Evolutionary conservation across 2,888 invertebrate species (phyloP).

Genomic region (Lacanobia oleracea): DNA sequence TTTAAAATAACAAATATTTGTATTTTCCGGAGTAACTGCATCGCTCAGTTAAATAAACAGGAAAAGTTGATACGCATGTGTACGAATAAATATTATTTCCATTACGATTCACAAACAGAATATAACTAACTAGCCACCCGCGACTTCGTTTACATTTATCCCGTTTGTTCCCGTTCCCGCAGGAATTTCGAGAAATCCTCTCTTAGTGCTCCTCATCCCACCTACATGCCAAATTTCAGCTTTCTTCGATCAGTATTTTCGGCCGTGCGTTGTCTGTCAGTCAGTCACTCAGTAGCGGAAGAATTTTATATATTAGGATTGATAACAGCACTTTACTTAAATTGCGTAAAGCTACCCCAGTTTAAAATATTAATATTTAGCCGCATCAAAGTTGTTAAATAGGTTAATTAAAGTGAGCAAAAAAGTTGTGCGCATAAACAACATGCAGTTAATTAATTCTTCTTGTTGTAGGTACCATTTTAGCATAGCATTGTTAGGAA

Average conservation of each 20-base stretch:
- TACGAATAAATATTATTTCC: no score
- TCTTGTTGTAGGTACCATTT: not conserved
- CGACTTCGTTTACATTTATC: no score
- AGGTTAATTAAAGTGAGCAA: not conserved
- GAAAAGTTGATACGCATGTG: no score
- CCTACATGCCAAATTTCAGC: no score
- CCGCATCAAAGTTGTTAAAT: not conserved
- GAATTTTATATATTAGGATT: no score
- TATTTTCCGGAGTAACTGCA: not conserved
- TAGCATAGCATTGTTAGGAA: not conserved
- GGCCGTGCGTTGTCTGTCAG: no score
- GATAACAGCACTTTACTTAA: not conserved
- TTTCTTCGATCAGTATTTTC: no score
- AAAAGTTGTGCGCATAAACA: not conserved
- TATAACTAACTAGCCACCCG: no score
- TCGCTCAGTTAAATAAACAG: not conserved
- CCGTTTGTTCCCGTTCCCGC: no score
- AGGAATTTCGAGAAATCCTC: no score
- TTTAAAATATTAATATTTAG: not conserved
- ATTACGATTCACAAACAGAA: not conserved
- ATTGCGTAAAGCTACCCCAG: not conserved
- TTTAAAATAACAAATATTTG: not conserved
- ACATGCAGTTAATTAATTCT: not conserved
- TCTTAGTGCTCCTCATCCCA: no score
- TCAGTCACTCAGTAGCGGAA: no score